Evolutionary conservation across 2,797 vertebrate genomes (phyloP).

Genomic region (Enteromius unitaeniatus): DNA sequence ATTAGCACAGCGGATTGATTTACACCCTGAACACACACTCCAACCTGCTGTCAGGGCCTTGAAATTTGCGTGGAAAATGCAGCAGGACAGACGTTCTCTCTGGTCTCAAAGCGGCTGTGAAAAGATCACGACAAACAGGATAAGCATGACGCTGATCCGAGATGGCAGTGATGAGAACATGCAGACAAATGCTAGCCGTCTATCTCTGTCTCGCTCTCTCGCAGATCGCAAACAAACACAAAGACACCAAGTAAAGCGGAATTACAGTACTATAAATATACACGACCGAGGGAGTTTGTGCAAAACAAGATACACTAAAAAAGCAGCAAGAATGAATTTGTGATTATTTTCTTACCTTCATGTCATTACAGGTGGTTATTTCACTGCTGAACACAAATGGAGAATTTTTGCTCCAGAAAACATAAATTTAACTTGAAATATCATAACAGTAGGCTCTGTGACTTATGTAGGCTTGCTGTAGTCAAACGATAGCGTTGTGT

Average conservation of each 20-base stretch:
- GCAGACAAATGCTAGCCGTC: slow-evolving; percentile 15
- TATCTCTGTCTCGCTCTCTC: slow-evolving; percentile 18
- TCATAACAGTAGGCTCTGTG: not conserved
- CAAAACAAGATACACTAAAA: not conserved
- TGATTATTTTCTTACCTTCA: not conserved
- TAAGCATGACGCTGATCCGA: slow-evolving; percentile 58
- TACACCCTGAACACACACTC: slow-evolving; percentile 42
- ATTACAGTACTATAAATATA: slow-evolving; percentile 32
- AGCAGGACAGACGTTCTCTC: slow-evolving; percentile 57
- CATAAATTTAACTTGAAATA: not conserved
- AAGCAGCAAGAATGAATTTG: not conserved
- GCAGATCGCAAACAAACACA: not conserved
- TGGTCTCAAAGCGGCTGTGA: slow-evolving; percentile 48
- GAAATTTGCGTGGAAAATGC: slow-evolving; percentile 54
- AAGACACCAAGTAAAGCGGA: not conserved
- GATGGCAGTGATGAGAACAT: slow-evolving; percentile 54
- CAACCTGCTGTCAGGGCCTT: slow-evolving; percentile 43
- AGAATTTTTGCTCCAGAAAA: not conserved
- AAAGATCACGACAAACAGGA: slow-evolving; percentile 61
- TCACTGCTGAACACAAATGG: not conserved
- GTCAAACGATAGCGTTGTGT: not conserved
- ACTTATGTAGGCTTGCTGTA: not conserved
- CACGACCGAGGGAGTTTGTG: not conserved
- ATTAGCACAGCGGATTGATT: slow-evolving; percentile 55
- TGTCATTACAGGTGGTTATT: not conserved